Base-by-base conservation (phyloP, 1,140 invertebrate species). In the Drosophila pruinosa region DNA sequence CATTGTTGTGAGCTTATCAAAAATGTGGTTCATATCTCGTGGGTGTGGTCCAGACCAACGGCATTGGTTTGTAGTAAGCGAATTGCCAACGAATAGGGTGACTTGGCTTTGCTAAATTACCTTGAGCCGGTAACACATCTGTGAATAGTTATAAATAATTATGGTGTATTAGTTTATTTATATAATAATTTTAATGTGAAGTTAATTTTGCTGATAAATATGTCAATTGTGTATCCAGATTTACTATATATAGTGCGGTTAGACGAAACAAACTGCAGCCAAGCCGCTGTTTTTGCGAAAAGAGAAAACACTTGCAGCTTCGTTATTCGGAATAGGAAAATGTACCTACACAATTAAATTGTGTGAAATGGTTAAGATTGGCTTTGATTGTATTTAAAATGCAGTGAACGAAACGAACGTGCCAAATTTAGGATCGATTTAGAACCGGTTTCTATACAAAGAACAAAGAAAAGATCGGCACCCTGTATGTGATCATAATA, bases 21-120 rank as follows among this genome's bases (percentile, higher is more conserved):
- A 43, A 26, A 12, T 58, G 36, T 43, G 24, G 74, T 28, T 43
- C 61, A 79, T 76, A 73, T 73, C 36, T 67, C 22, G 79, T 74
- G 80, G 80, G 80, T 85, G 80, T 85, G 80, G 80, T 85, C 79
- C 67, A 79, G 58, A 57, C 75, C 26, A 38, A 57, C 14, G 19
- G 28, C 52, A 65, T 8, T 53, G 34, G 10, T 17, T 15, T 19
- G 14, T 41, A n/a, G n/a, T n/a, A n/a, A 36, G 28, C 22, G 7
- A 21, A 28, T 63, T 31, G 21, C 10, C 12, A 52, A 14, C 47
- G 22, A 53, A 47, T 45, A 47, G 47, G 31, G 68, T 50, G 50
- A 47, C 15, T 58, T 65, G 12, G 22, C 41, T 34, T 52, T 3
- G 21, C 43, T 41, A 41, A 69, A 50, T 17, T 28, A 58, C 41